Percentiles rank a stretch among this genome's conserved stretches.
Evolutionary conservation across 2,797 vertebrate species (phyloP).

Genomic region (Apogon talboti): DNA sequence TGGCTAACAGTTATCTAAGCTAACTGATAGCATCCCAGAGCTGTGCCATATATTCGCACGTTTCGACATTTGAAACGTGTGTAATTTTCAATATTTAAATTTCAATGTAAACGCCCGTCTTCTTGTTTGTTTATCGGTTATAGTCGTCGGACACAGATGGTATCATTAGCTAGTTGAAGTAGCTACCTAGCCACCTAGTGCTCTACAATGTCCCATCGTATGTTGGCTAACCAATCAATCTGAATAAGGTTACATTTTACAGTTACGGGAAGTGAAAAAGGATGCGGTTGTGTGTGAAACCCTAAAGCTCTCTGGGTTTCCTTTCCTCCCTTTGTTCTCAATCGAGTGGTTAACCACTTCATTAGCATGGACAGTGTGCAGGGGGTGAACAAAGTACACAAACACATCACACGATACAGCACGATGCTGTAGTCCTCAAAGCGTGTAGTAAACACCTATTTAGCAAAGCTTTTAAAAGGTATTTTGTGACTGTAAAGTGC

Average conservation of each 20-base stretch:
- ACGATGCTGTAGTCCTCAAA: background rate
- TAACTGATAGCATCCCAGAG: background rate
- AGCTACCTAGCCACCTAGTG: conserved; percentile 23
- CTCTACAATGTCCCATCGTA: background rate
- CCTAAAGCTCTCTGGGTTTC: conserved; percentile 4
- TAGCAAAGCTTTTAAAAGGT: conserved; percentile 1
- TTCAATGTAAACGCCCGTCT: no score
- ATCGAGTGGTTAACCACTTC: conserved; percentile 46
- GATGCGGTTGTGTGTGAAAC: conserved; percentile 41
- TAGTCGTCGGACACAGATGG: conserved; percentile 9
- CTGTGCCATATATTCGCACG: background rate
- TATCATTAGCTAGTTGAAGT: conserved; percentile 27
- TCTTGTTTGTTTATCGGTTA: background rate
- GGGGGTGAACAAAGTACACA: conserved; percentile 20
- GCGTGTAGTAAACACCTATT: conserved; percentile 1
- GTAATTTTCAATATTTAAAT: background rate
- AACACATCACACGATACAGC: background rate
- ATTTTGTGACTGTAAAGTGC: background rate
- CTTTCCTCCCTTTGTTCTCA: conserved; percentile 38
- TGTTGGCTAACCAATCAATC: background rate
- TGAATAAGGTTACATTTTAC: conserved; percentile 9
- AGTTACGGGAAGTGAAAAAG: conserved; percentile 33
- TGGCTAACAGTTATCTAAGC: conserved; percentile 28
- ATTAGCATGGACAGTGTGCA: conserved; percentile 25
- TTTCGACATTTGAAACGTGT: background rate